These are phyloP conservation scores for Tenthredo mesomela DNA, from an alignment of 2,888 invertebrate genomes.

Conservation along the genomic window DNA sequence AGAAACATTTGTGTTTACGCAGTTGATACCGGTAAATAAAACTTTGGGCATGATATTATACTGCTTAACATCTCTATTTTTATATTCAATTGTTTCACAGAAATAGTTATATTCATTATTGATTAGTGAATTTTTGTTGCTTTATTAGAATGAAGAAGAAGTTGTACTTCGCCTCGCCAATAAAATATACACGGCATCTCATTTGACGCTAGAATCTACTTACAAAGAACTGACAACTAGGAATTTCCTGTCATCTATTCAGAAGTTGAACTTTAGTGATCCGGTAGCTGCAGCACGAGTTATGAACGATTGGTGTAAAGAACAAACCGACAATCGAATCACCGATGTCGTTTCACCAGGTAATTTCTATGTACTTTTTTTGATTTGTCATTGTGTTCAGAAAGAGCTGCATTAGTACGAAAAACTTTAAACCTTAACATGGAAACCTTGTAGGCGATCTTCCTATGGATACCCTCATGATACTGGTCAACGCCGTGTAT, in stretches of 20 bases:
- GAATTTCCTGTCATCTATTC: constrained; percentile 83
- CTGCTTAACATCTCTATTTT: no score
- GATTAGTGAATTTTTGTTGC: neutral
- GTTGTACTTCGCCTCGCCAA: constrained; percentile 86
- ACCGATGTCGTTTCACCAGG: constrained; percentile 83
- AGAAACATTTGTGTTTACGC: no score
- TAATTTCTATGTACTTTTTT: neutral
- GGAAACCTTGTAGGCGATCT: constrained; percentile 78
- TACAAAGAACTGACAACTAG: constrained; percentile 82
- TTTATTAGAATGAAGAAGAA: constrained; percentile 73
- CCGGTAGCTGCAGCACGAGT: constrained; percentile 75
- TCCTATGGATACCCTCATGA: constrained; percentile 81
- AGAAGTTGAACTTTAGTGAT: constrained; percentile 82
- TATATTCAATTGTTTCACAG: no score
- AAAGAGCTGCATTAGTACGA: neutral
- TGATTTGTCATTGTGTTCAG: neutral
- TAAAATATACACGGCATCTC: constrained; percentile 81
- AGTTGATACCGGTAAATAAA: neutral
- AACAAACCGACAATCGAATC: constrained; percentile 90
- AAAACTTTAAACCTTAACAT: no score
- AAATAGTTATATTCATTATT: neutral
- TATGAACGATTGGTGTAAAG: constrained; percentile 91
- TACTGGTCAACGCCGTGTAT: constrained; percentile 91
- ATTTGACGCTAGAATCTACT: constrained; percentile 77
- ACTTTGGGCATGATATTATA: no score